Evolutionary conservation across 2,888 invertebrate species (phyloP), one percentile per base, ranked within the genome.

Genomic region (Drepanosiphum platanoidis): DNA sequence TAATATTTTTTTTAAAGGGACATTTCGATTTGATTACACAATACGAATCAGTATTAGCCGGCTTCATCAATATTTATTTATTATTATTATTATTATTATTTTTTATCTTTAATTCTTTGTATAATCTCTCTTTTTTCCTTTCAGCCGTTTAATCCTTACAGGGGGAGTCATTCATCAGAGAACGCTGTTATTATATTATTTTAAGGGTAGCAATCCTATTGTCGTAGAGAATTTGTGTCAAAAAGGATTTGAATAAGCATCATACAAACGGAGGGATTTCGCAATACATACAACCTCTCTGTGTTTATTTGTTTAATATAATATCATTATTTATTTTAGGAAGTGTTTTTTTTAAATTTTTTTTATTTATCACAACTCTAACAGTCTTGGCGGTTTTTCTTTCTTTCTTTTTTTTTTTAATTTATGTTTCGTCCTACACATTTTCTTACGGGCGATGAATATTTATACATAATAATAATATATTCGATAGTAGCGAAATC

Each of bases 241-340:
- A 81, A 81, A 72, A 61, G 71, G 39, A 81, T 81, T 81, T 71
- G 71, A 81, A 81, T 81, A 72, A 71, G 61, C 39, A 72, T 72
- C 81, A 30, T 58, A 72, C 71, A 15, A 61, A 81, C 32, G 39
- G 39, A 81, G 61, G 71, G 58, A 81, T 81, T 72, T 81, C 32
- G 58, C 71, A 27, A 32, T 39, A 39, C 58, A 58, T 52, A 46
- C 36, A 36, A 68, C 27, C 34, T 52, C 80, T n/a, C 18, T 36
- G 27, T 71, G 70, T 80, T 80, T 80, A 80, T 80, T 80, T 71
- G 70, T 70, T 27, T 64, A 32, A 79, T 79, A 68, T 46, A 58
- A 30, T 80, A 70, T 80, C 70, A 58, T 70, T 78, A 78, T 79
- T 80, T 80, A 71, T 80, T 71, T 39, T 71, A 30, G 68, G 3